phyloP scores from a whole-genome alignment of 2,113 vertebrate genomes.

The Crotalus viridis region DNA sequence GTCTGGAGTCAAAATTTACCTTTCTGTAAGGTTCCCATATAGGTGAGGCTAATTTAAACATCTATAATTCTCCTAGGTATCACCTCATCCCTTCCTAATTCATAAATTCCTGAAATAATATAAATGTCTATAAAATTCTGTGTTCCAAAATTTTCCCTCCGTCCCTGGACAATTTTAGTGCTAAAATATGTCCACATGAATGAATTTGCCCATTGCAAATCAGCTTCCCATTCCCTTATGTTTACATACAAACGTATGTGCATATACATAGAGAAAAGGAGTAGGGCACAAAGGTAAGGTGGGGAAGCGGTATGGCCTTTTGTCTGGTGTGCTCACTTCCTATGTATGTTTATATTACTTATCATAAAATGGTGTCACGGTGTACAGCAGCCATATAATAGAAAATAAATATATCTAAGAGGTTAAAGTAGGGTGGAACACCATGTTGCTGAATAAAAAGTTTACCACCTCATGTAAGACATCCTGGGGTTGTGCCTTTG shows the following conservation, averaged over 20 bases:
- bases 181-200: neutral
- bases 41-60: neutral
- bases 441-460: neutral
- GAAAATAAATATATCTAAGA: neutral
- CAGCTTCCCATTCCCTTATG: neutral
- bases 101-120: neutral
- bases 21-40: neutral
- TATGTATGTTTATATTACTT: neutral
- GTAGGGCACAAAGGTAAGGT: neutral
- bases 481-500: neutral
- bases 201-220: neutral
- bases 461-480: neutral
- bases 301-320: neutral
- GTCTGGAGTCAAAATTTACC: neutral
- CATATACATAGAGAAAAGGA: neutral
- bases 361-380: neutral
- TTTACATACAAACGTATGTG: neutral
- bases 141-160: neutral
- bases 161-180: neutral
- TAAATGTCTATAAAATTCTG: neutral
- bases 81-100: neutral
- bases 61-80: neutral
- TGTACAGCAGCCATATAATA: neutral
- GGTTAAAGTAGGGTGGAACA: neutral
- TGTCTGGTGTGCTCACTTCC: neutral